Conservation (phyloP, 2,797 vertebrate genomes). For the Enteromius treurensis region DNA sequence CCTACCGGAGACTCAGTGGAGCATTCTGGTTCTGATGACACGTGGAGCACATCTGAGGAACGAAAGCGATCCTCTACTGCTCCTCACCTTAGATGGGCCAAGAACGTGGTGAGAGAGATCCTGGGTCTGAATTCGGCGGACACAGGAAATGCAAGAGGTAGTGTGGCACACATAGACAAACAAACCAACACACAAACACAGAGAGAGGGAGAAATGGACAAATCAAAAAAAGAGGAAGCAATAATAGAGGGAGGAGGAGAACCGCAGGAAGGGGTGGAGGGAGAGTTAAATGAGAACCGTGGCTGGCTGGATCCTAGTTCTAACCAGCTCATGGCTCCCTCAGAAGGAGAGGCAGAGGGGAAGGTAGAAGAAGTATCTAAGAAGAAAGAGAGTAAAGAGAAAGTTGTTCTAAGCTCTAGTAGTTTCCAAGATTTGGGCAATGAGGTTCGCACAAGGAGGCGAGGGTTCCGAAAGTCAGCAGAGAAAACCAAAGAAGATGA, state of each 20-base stretch:
- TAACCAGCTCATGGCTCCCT: constrained; percentile 29
- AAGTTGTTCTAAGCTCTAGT: constrained; percentile 54
- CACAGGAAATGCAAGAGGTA: constrained; percentile 44
- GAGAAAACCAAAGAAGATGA: constrained; percentile 65
- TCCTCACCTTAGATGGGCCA: constrained; percentile 80
- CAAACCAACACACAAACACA: constrained; percentile 63
- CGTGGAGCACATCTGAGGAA: constrained; percentile 67
- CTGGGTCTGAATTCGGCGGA: constrained; percentile 68
- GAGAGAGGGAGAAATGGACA: constrained; percentile 14
- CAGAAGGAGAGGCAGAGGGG: constrained; percentile 44
- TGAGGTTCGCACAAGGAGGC: constrained; percentile 65
- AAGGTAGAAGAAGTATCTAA: constrained; percentile 31
- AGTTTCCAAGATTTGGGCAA: constrained; percentile 73
- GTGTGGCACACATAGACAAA: constrained; percentile 62
- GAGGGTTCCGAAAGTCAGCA: constrained; percentile 71
- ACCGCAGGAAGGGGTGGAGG: constrained; percentile 1
- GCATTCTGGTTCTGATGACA: constrained; percentile 62
- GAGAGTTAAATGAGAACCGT: constrained; percentile 18
- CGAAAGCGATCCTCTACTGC: constrained; percentile 74
- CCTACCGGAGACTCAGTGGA: constrained; percentile 33
- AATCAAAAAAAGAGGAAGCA: constrained; percentile 19
- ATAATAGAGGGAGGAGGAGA: constrained; percentile 23
- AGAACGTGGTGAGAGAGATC: constrained; percentile 72
- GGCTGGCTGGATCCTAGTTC: constrained; percentile 26
- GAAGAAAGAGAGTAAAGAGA: constrained; percentile 28